These are phyloP conservation scores for Eumaeus atala DNA, from an alignment of 1,140 invertebrate genomes.

Conservation along the genomic window DNA sequence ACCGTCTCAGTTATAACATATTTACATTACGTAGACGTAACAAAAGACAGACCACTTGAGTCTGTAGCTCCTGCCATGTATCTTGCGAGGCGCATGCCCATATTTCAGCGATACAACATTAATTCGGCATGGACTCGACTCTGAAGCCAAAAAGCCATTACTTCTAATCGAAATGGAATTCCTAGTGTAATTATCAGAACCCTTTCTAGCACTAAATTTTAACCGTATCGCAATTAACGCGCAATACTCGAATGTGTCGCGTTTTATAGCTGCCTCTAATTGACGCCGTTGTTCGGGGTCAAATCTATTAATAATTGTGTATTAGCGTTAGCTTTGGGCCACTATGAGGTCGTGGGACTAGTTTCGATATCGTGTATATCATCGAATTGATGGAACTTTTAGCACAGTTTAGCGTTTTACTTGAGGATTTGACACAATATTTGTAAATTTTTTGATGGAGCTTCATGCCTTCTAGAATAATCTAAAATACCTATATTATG, in stretches of 20 bases:
- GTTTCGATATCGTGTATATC: constrained; percentile 8
- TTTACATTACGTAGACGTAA: background rate
- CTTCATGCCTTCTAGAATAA: no score
- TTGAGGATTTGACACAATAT: no score
- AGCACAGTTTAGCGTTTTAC: no score
- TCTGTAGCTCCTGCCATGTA: constrained; percentile 6
- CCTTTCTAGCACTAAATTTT: constrained; percentile 60
- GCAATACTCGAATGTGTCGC: constrained; percentile 47
- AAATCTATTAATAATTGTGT: constrained; percentile 50
- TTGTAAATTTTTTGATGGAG: no score
- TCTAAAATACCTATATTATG: no score
- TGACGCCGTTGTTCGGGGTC: constrained; percentile 42
- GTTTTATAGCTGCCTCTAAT: constrained; percentile 50
- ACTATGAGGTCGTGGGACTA: constrained; percentile 24
- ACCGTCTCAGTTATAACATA: no score
- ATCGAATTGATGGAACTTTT: background rate
- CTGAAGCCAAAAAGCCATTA: constrained; percentile 41
- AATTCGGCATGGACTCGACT: constrained; percentile 30
- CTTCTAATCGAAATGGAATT: constrained; percentile 52
- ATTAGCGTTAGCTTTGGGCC: constrained; percentile 20
- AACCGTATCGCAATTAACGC: constrained; percentile 51
- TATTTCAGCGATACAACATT: constrained; percentile 33
- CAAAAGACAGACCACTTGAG: background rate
- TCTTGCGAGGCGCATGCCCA: constrained; percentile 16
- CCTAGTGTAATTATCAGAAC: constrained; percentile 59